Evolutionary conservation across 2,113 vertebrate genomes (phyloP), one percentile per base, ranked within the genome.

Genomic region (Thunnus maccoyii): DNA sequence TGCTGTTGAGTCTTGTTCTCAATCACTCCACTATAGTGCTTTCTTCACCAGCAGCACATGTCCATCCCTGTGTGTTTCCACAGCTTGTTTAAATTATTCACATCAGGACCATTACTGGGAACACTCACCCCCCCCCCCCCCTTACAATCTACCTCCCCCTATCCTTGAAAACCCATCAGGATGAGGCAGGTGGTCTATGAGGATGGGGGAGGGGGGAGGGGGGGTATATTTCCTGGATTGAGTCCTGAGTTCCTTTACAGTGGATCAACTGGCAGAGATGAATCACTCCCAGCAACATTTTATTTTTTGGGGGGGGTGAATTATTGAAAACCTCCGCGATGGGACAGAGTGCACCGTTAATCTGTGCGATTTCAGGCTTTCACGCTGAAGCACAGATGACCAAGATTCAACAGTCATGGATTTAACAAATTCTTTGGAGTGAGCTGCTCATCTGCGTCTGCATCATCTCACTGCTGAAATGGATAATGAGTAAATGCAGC

Each of bases 31-130:
- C 80, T 32, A 50, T 83, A 86, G 86, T 86, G 82, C 78, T 80
- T 73, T 78, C 70, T 84, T 66, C 62, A 78, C 57, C 76, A 30
- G 51, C 74, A 70, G 51, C 78, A 65, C 57, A 56, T 82, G 85
- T 88, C 86, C 86, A 72, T 90, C 86, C 51, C 69, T 71, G 76
- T 80, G 85, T 83, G 79, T 90, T 90, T 91, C 87, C 80, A 69
- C 27, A 1, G 85, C 76, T 69, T 51, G 47, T 91, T 89, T 93
- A 84, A 94, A 94, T 95, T 91, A 94, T 95, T 95, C 78, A 95
- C 88, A 51, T 76, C 67, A 50, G 61, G 73, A 51, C 90, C 88
- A 89, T 92, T 93, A 90, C 84, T 81, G 69, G 78, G 82, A 83
- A 72, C 62, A 54, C 67, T 72, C 36, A 63, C 56, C 54, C 54